Evolutionary conservation across 2,113 vertebrate species (phyloP).

Genomic region (Colossoma macropomum): DNA sequence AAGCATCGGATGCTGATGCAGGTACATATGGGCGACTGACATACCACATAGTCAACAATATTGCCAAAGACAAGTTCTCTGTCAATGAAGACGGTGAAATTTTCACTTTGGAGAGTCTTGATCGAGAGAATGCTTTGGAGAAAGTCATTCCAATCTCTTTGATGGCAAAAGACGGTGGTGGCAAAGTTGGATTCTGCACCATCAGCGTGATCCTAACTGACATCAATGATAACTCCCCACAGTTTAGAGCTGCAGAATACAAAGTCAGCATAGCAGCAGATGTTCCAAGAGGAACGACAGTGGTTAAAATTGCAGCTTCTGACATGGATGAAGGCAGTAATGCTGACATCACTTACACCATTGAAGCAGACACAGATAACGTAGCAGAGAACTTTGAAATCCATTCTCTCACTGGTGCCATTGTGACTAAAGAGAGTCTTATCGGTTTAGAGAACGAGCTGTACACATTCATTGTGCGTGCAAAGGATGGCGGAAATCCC

Average conservation of each 20-base stretch:
- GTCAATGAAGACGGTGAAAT: slow-evolving; percentile 87
- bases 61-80: slow-evolving; percentile 93
- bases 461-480: slow-evolving; percentile 90
- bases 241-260: slow-evolving; percentile 90
- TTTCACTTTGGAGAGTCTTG: slow-evolving; percentile 88
- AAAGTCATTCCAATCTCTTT: slow-evolving; percentile 91
- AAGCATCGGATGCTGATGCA: slow-evolving; percentile 87
- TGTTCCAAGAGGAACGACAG: slow-evolving; percentile 84
- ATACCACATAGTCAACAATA: slow-evolving; percentile 92
- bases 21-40: slow-evolving; percentile 85
- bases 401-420: slow-evolving; percentile 83
- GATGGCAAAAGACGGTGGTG: slow-evolving; percentile 91
- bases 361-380: slow-evolving; percentile 89
- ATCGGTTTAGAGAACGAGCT: slow-evolving; percentile 93
- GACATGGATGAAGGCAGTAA: slow-evolving; percentile 96
- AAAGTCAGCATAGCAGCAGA: slow-evolving; percentile 86
- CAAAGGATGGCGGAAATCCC: slow-evolving; percentile 88
- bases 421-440: slow-evolving; percentile 94
- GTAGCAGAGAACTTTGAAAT: slow-evolving; percentile 95
- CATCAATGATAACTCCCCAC: slow-evolving; percentile 92
- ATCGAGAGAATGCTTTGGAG: slow-evolving; percentile 88
- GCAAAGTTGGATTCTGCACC: slow-evolving; percentile 92
- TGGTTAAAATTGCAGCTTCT: slow-evolving; percentile 88
- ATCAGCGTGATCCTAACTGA: slow-evolving; percentile 96
- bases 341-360: slow-evolving; percentile 87